These are phyloP conservation scores for Coleophora deauratella DNA, from an alignment of 2,888 invertebrate species.

Conservation along the genomic window DNA sequence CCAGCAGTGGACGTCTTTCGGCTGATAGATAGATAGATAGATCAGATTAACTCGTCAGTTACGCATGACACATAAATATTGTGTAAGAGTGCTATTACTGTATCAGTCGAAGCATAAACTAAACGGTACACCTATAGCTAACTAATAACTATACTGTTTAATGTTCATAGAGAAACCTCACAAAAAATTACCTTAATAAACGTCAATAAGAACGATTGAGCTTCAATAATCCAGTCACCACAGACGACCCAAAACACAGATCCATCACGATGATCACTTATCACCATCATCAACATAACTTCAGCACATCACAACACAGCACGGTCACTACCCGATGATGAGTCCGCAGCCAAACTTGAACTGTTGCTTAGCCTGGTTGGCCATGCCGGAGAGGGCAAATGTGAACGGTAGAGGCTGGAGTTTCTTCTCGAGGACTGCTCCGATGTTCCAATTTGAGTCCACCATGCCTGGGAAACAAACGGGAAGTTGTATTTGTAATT, in stretches of 20 bases:
- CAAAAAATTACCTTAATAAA: no score
- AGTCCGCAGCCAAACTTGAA: constrained; percentile 96
- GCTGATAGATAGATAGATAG: no score
- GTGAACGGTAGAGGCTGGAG: constrained; percentile 94
- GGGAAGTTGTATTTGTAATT: no score
- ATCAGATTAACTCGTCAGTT: no score
- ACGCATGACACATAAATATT: no score
- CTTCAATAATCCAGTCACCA: neutral
- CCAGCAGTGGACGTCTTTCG: no score
- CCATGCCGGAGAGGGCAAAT: constrained; percentile 91
- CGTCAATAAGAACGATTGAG: no score
- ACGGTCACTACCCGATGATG: constrained; percentile 84
- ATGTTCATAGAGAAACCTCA: no score
- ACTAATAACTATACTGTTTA: no score
- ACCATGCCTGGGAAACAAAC: constrained; percentile 83
- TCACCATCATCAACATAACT: neutral
- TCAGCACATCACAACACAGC: neutral
- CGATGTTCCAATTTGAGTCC: constrained; percentile 94
- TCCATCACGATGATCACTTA: neutral
- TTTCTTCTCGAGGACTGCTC: constrained; percentile 95
- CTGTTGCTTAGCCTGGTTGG: constrained; percentile 94
- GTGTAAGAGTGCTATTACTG: no score
- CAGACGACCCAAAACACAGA: neutral
- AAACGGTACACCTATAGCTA: no score
- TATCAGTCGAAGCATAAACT: no score